These are phyloP conservation scores for Simalia tracyae DNA, from an alignment of 2,797 vertebrate genomes.

Conservation along the genomic window DNA sequence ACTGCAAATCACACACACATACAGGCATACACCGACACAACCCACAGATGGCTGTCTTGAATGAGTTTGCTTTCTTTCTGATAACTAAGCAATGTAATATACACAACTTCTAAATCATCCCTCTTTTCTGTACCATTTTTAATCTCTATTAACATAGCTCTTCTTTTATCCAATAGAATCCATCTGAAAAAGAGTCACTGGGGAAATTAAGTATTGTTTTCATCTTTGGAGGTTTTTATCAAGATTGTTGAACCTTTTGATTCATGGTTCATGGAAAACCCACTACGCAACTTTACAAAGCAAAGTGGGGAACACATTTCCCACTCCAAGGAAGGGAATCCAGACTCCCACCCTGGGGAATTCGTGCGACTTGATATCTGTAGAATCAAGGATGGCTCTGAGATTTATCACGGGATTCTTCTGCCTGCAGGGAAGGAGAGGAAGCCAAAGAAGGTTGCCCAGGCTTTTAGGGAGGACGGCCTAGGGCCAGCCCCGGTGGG, in stretches of 20 bases:
- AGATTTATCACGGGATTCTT: neutral
- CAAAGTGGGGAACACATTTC: neutral
- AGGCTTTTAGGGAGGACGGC: neutral
- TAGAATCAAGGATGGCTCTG: neutral
- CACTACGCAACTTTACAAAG: neutral
- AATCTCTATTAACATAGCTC: neutral
- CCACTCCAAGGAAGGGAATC: neutral
- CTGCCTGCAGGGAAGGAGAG: neutral
- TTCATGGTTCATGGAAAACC: neutral
- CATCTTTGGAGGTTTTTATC: neutral
- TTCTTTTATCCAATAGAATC: neutral
- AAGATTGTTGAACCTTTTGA: neutral
- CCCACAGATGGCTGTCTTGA: neutral
- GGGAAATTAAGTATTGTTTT: neutral
- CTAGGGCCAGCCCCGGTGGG: no score
- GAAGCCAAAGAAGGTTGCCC: neutral
- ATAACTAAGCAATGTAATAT: conserved; percentile 28
- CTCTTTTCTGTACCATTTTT: neutral
- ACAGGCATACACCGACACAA: neutral
- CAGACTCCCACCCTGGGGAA: neutral
- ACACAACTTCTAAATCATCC: neutral
- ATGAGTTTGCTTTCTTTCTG: conserved; percentile 40
- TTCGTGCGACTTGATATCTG: neutral
- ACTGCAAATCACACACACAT: neutral
- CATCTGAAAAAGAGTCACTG: neutral